Conservation (phyloP, 2,113 vertebrate species). For the Deroptyus accipitrinus region DNA sequence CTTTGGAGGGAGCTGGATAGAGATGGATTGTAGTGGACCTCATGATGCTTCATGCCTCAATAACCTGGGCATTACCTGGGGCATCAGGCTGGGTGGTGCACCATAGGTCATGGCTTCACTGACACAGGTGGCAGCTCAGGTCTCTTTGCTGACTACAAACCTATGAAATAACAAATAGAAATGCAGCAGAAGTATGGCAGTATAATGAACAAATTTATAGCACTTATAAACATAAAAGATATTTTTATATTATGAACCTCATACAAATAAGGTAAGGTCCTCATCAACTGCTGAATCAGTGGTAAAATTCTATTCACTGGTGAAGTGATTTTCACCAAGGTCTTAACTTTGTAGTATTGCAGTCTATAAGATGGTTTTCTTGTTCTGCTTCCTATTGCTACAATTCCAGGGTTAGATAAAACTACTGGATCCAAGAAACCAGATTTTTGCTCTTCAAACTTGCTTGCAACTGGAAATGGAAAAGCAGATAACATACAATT, state of each 20-base stretch:
- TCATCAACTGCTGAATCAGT: background rate
- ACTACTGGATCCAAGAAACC: background rate
- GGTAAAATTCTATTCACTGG: background rate
- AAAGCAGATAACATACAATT: background rate
- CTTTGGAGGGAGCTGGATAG: background rate
- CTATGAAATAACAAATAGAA: background rate
- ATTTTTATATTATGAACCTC: background rate
- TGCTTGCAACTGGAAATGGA: background rate
- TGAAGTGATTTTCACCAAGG: background rate
- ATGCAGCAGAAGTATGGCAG: background rate
- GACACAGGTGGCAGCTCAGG: background rate
- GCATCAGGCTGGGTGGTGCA: background rate
- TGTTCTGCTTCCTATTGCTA: background rate
- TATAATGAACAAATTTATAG: background rate
- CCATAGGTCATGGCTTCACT: rapidly evolving
- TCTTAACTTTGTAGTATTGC: background rate
- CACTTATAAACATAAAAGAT: background rate
- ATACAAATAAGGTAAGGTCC: background rate
- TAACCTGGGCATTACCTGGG: background rate
- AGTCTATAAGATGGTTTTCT: background rate
- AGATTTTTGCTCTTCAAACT: background rate
- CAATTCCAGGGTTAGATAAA: background rate
- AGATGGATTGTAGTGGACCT: background rate
- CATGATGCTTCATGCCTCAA: background rate
- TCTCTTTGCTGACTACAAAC: background rate